Evolutionary conservation across 2,113 vertebrate species (phyloP), one percentile per base, ranked within the genome.

Genomic region (Perca flavescens): DNA sequence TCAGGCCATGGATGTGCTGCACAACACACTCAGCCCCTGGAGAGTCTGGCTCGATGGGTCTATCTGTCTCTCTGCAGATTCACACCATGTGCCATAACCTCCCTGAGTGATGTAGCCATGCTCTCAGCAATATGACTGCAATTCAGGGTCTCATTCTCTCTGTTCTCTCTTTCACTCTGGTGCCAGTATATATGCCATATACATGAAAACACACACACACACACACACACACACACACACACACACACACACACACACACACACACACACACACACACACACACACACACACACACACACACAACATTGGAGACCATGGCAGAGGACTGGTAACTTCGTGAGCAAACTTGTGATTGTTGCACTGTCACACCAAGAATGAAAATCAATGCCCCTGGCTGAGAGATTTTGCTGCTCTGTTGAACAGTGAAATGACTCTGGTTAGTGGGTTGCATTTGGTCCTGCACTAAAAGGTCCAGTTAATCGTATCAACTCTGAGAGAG

Each of bases 361-460:
- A 63, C 69, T 88, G 83, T 92, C 87, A 85, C 83, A 87, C 84
- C 65, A 84, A 84, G 83, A 94, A 88, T 90, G 90, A 93, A 90
- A 92, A 93, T 93, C 89, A 69, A 91, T 94, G 88, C 72, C 67
- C 46, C 49, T 62, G 83, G 77, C 86, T 80, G 77, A 80, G 85
- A 85, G 87, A 82, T 66, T 82, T 87, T 85, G 69, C 91, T 93
- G 94, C 94, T 94, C 94, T 94, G 92, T 52, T 94, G 93, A 92
- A 92, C 94, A 92, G 92, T 94, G 92, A 95, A 94, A 95, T 94
- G 91, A 92, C 91, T 85, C 81, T 17, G 22, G 84, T 84, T 87
- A 85, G 84, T 84, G 67, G 70, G 74, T 75, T 85, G 83, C 57
- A 60, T 65, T 56, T 62, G 84, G 85, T 67, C 72, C 74, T 76